Evolutionary conservation across 1,140 invertebrate genomes (phyloP).

Genomic region (Paraescarpia echinospica): DNA sequence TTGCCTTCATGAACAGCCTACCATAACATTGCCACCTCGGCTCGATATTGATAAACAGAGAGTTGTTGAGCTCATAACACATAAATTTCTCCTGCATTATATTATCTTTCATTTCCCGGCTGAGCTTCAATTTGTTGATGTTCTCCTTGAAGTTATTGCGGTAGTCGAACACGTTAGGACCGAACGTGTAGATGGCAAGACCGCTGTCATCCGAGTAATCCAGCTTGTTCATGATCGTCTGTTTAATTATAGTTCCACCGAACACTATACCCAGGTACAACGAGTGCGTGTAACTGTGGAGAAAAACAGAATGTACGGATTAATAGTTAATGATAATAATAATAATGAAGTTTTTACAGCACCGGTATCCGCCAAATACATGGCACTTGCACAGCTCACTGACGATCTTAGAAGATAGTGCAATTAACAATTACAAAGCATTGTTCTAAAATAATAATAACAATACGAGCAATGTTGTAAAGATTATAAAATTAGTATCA

Average conservation of each 20-base stretch:
- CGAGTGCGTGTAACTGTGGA: background rate
- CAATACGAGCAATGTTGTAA: too few species aligned
- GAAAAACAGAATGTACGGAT: background rate
- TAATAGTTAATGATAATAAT: too few species aligned
- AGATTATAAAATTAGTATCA: too few species aligned
- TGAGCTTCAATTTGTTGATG: background rate
- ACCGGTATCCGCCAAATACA: too few species aligned
- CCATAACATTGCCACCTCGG: background rate
- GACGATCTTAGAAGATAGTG: too few species aligned
- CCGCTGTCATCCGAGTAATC: background rate
- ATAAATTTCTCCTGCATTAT: background rate
- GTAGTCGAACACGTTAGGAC: background rate
- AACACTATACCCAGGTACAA: background rate
- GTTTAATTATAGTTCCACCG: background rate
- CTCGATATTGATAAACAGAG: background rate
- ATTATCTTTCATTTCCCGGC: background rate
- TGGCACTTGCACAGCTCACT: too few species aligned
- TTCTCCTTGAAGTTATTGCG: background rate
- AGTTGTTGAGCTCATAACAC: background rate
- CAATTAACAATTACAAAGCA: too few species aligned
- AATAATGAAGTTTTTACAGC: too few species aligned
- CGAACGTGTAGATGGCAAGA: background rate
- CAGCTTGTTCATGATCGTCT: background rate
- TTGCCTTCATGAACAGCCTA: background rate
- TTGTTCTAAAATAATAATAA: too few species aligned